These are phyloP conservation scores for Lethrus apterus DNA, from an alignment of 1,140 invertebrate species.

Conservation along the genomic window DNA sequence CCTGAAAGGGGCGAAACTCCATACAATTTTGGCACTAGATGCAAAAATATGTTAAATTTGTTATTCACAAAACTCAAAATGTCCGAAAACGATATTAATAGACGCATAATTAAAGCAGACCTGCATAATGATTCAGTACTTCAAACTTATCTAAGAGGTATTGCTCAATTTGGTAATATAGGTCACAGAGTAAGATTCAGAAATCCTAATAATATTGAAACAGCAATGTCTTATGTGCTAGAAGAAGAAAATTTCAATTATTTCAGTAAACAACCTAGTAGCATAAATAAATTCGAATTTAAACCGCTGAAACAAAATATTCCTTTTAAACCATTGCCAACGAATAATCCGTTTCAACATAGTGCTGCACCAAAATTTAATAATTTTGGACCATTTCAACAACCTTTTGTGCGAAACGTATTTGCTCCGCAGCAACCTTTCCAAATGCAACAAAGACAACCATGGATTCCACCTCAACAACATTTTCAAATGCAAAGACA, in stretches of 20 bases:
- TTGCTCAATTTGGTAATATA: slow-evolving; percentile 1
- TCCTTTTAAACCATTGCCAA: too few relatives aligned
- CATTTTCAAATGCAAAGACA: too few relatives aligned
- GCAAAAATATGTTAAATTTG: slow-evolving; percentile 8
- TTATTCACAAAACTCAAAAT: slow-evolving; percentile 4
- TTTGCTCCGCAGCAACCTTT: too few relatives aligned
- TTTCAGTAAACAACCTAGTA: slow-evolving; percentile 6
- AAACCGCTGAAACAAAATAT: slow-evolving; percentile 3
- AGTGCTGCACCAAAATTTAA: too few relatives aligned
- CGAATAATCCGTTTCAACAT: too few relatives aligned
- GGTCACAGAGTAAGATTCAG: slow-evolving; percentile 4
- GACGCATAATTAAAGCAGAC: neutral
- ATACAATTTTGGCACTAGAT: slow-evolving; percentile 9
- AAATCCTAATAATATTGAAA: slow-evolving; percentile 4
- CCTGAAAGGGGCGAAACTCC: slow-evolving; percentile 2
- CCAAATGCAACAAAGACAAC: too few relatives aligned
- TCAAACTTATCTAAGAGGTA: slow-evolving; percentile 1
- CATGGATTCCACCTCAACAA: too few relatives aligned
- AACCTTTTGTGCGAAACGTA: too few relatives aligned
- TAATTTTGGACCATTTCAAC: too few relatives aligned
- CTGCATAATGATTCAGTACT: slow-evolving; percentile 6
- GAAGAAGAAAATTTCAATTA: slow-evolving; percentile 10
- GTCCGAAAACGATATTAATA: slow-evolving; percentile 1
- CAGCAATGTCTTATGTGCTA: neutral
- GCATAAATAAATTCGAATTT: neutral